These are phyloP conservation scores for Catocala nupta DNA, from an alignment of 2,888 invertebrate species.

Conservation along the genomic window DNA sequence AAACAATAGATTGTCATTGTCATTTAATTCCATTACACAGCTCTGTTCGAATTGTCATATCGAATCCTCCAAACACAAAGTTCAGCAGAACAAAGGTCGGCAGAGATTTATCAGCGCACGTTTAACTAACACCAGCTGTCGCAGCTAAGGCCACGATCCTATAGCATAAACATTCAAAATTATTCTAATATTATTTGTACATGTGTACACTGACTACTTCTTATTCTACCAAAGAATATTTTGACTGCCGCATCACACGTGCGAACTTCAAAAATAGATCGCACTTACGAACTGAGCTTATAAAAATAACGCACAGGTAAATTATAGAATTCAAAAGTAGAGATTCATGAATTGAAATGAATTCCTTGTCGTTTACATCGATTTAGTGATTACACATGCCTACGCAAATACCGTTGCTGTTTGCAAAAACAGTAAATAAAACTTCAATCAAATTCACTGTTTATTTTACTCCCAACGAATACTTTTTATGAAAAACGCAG, in stretches of 20 bases:
- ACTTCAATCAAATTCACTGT: slow-evolving; percentile 31
- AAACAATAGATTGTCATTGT: slow-evolving; percentile 7
- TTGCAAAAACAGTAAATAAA: slow-evolving; percentile 27
- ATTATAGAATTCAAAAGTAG: slow-evolving; percentile 49
- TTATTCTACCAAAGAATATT: slow-evolving; percentile 61
- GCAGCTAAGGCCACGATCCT: slow-evolving; percentile 33
- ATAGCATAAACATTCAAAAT: slow-evolving; percentile 56
- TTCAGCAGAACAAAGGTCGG: slow-evolving; percentile 69
- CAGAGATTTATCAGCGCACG: slow-evolving; percentile 62
- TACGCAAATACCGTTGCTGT: slow-evolving; percentile 17
- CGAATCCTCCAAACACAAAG: slow-evolving; percentile 46
- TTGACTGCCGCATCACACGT: slow-evolving; percentile 65
- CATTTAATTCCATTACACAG: too few relatives aligned
- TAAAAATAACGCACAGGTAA: slow-evolving; percentile 62
- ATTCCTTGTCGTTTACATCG: slow-evolving; percentile 16
- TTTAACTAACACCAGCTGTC: slow-evolving; percentile 60
- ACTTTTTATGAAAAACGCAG: slow-evolving; percentile 39
- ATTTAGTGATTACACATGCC: slow-evolving; percentile 14
- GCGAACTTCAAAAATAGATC: slow-evolving; percentile 70
- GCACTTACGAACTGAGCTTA: slow-evolving; percentile 60
- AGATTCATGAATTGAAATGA: slow-evolving; percentile 18
- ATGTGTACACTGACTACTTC: slow-evolving; percentile 53
- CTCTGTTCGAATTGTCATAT: slow-evolving; percentile 27
- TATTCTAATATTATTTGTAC: slow-evolving; percentile 57
- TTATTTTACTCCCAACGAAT: slow-evolving; percentile 25